phyloP scores from a whole-genome alignment of 2,797 vertebrate species.

The Hippoglossus hippoglossus region DNA sequence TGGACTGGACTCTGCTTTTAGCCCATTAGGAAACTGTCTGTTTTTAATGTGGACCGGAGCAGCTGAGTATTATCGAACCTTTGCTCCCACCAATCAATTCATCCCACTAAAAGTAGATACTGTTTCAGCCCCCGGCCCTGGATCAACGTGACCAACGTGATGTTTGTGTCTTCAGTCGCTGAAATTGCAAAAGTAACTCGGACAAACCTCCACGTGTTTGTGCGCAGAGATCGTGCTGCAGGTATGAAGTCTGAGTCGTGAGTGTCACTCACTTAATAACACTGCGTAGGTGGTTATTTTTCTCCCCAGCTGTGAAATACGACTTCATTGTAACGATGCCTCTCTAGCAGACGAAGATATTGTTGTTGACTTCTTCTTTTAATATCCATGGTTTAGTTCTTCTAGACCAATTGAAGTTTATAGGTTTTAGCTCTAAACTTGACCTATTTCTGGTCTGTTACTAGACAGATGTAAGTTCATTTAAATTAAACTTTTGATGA shows the following conservation, averaged over 20 bases:
- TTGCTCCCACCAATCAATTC: background rate
- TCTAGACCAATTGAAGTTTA: background rate
- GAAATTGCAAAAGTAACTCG: background rate
- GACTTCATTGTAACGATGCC: background rate
- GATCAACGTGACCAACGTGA: background rate
- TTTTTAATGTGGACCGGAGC: background rate
- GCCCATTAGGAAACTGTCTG: background rate
- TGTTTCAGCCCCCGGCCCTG: background rate
- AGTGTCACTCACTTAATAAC: no score
- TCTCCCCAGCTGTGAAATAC: background rate
- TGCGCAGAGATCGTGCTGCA: background rate
- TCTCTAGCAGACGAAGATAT: background rate
- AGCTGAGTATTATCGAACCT: conserved; percentile 8
- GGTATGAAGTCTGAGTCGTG: no score
- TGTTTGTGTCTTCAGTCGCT: background rate
- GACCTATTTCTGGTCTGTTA: background rate
- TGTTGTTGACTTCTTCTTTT: conserved; percentile 21
- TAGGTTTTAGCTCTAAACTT: background rate
- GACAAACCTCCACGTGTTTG: background rate
- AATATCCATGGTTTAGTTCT: background rate
- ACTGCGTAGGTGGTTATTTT: no score
- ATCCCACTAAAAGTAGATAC: background rate
- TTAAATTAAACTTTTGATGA: no score
- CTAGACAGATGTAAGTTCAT: background rate
- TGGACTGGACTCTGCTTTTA: background rate